Percentiles rank a stretch among this genome's conserved stretches.
phyloP scores from a whole-genome alignment of 2,888 invertebrate genomes.

The Saturnia japonica region DNA sequence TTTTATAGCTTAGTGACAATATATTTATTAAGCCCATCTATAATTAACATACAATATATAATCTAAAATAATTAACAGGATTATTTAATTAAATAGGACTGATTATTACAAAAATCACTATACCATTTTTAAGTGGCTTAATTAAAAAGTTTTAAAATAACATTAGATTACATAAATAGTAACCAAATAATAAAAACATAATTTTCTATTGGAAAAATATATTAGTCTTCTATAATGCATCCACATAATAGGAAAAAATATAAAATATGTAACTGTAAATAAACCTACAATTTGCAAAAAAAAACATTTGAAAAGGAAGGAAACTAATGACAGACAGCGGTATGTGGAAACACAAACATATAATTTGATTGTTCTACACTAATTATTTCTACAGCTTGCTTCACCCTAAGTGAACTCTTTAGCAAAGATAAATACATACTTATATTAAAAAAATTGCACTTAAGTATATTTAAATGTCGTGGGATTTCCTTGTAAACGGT shows the following conservation, averaged over 20 bases:
- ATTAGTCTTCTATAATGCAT: not conserved
- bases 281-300: conserved; percentile 23
- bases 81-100: too few species aligned
- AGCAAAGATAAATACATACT: not conserved
- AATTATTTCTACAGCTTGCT: conserved; percentile 26
- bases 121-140: too few species aligned
- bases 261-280: not conserved
- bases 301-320: conserved; percentile 3
- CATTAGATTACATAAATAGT: too few species aligned
- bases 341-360: conserved; percentile 26
- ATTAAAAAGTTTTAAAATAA: too few species aligned
- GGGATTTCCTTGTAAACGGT: not conserved
- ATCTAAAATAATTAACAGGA: not conserved
- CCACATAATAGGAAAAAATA: not conserved
- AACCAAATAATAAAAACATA: not conserved
- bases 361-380: conserved; percentile 27
- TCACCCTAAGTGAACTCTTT: conserved; percentile 21
- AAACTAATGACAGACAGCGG: conserved; percentile 27
- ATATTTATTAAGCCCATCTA: not conserved
- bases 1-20: not conserved
- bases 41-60: not conserved
- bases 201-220: not conserved
- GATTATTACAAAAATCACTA: too few species aligned
- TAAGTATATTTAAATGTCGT: not conserved
- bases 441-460: not conserved